phyloP scores from a whole-genome alignment of 2,797 vertebrate genomes.

The Pipistrellus pygmaeus region DNA sequence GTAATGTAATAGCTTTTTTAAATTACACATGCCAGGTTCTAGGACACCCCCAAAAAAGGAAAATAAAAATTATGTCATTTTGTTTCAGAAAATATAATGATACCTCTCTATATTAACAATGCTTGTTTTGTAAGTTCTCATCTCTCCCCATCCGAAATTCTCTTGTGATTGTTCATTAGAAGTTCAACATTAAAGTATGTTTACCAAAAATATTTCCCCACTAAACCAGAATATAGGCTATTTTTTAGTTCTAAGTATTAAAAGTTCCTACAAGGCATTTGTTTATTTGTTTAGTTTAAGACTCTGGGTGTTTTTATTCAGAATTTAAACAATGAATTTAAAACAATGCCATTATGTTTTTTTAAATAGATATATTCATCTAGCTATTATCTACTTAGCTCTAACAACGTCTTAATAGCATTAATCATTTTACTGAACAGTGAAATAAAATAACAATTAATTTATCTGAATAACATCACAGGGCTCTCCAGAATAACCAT shows the following conservation, averaged over 20 bases:
- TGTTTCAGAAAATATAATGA: conserved; percentile 45
- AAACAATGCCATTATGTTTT: neutral
- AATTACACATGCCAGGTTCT: conserved; percentile 3
- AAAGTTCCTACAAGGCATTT: conserved; percentile 33
- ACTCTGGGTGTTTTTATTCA: neutral
- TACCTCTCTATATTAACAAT: conserved; percentile 35
- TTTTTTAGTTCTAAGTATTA: conserved; percentile 28
- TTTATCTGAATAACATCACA: conserved; percentile 39
- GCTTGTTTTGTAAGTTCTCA: conserved; percentile 55
- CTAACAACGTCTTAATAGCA: conserved; percentile 28
- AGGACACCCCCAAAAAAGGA: neutral
- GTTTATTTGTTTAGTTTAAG: conserved; percentile 49
- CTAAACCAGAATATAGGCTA: conserved; percentile 43
- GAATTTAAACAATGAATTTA: conserved; percentile 49
- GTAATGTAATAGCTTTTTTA: conserved; percentile 45
- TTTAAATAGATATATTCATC: conserved; percentile 29
- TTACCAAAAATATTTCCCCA: conserved; percentile 54
- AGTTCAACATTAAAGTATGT: conserved; percentile 47
- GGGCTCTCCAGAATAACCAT: conserved; percentile 10
- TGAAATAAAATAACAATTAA: conserved; percentile 51
- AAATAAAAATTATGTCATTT: conserved; percentile 53
- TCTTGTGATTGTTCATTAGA: conserved; percentile 50
- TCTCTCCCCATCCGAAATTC: conserved; percentile 11
- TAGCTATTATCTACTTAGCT: conserved; percentile 50
- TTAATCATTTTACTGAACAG: conserved; percentile 57